Conservation (phyloP, 2,797 vertebrate genomes). For the Geotrypetes seraphini region DNA sequence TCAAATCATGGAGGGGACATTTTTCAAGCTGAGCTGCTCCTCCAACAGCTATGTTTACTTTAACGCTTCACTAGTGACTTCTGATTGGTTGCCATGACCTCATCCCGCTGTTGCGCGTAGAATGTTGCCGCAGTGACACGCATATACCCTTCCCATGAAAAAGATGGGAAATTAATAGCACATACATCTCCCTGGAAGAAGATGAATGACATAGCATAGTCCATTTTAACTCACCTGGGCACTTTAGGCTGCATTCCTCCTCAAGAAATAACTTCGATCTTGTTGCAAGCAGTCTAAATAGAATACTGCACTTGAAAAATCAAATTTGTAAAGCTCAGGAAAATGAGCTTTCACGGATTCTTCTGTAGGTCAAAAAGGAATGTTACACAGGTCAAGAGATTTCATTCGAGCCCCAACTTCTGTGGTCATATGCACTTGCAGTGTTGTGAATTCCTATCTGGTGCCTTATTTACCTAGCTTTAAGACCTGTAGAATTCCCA, state of each 20-base stretch:
- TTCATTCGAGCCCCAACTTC: conserved; percentile 57
- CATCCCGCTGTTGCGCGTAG: conserved; percentile 62
- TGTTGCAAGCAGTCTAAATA: conserved; percentile 12
- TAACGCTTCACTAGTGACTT: conserved; percentile 77
- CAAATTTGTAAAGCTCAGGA: conserved; percentile 25
- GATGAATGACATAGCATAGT: conserved; percentile 27
- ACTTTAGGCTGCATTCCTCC: conserved; percentile 16
- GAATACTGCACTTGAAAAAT: conserved; percentile 34
- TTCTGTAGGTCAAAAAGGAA: conserved; percentile 51
- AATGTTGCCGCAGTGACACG: conserved; percentile 52
- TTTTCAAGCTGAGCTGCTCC: conserved; percentile 68
- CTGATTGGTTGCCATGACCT: conserved; percentile 86
- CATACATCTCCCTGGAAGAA: conserved; percentile 29
- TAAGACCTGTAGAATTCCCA: conserved; percentile 28
- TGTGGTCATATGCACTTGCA: conserved; percentile 49
- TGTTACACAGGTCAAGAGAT: conserved; percentile 65
- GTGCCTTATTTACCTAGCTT: conserved; percentile 42
- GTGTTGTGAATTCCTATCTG: conserved; percentile 66
- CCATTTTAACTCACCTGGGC: conserved; percentile 15
- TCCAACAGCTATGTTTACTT: conserved; percentile 75
- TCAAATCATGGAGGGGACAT: conserved; percentile 67
- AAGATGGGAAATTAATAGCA: conserved; percentile 30
- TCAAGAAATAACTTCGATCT: conserved; percentile 20
- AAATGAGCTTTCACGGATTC: conserved; percentile 39
- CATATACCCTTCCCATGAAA: conserved; percentile 23